These are phyloP conservation scores for Phylloscopus whistleri DNA, from an alignment of 2,113 vertebrate species.

Conservation along the genomic window DNA sequence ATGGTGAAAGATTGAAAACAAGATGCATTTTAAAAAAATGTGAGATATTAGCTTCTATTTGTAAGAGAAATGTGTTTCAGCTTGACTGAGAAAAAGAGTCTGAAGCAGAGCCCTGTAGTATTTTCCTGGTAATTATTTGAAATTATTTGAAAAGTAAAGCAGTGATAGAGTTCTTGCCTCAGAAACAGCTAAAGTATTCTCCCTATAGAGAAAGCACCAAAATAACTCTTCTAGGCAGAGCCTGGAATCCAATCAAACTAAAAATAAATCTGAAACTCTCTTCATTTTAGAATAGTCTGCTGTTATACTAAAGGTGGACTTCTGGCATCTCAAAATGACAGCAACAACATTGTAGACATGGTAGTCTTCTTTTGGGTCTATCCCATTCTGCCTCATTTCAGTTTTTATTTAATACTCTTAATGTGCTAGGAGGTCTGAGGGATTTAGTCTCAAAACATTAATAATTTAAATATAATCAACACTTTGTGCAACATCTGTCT, in stretches of 20 bases:
- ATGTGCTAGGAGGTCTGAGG: not conserved
- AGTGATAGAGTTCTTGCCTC: not conserved
- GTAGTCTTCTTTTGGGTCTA: not conserved
- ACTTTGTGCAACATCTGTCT: not conserved
- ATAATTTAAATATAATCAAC: slow-evolving; percentile 18
- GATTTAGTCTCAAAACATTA: not conserved
- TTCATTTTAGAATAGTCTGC: not conserved
- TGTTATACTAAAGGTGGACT: not conserved
- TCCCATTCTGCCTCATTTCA: not conserved
- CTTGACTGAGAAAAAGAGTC: not conserved
- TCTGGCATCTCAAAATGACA: not conserved
- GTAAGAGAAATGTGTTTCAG: not conserved
- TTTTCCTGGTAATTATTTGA: not conserved
- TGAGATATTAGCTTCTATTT: not conserved
- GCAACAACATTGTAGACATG: accelerated
- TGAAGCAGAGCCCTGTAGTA: not conserved
- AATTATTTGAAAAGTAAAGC: not conserved
- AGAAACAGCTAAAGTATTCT: not conserved
- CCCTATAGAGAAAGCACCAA: not conserved
- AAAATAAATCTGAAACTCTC: not conserved
- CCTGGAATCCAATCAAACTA: not conserved
- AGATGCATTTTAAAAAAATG: not conserved
- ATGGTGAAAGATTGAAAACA: not conserved
- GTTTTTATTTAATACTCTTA: not conserved
- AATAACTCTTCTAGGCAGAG: not conserved